Conservation (phyloP, 2,888 invertebrate species). For the Campoletis raptor region DNA sequence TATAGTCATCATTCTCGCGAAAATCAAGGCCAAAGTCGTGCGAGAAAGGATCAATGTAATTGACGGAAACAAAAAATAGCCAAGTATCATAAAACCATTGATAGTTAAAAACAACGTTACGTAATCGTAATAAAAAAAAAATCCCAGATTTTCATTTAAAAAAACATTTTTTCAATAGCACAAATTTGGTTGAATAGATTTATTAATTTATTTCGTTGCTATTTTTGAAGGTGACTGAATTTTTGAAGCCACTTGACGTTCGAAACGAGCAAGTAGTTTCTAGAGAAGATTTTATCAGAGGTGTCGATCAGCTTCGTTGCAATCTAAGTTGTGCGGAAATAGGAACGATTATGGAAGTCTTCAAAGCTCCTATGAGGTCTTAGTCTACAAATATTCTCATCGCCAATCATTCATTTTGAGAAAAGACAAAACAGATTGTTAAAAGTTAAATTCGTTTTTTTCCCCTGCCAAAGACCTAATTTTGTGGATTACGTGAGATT, state of each 20-base stretch:
- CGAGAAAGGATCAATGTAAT: conserved; percentile 87
- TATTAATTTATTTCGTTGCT: neutral
- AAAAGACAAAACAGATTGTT: neutral
- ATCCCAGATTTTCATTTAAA: neutral
- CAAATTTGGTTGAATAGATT: neutral
- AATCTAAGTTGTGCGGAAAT: conserved; percentile 89
- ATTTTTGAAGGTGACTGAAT: conserved; percentile 87
- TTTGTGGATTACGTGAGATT: conserved; percentile 88
- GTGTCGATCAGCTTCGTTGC: conserved; percentile 89
- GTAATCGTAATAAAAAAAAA: neutral
- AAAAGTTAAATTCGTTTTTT: neutral
- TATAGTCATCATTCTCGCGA: conserved; percentile 90
- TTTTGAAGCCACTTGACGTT: conserved; percentile 89
- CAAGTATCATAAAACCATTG: neutral
- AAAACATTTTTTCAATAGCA: neutral
- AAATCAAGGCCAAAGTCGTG: conserved; percentile 90
- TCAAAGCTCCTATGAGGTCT: conserved; percentile 75
- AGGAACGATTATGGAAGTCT: conserved; percentile 90
- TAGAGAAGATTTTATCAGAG: conserved; percentile 90
- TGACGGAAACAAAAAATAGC: conserved; percentile 5
- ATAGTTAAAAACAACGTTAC: no score
- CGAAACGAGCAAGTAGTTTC: conserved; percentile 88
- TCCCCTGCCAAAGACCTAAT: conserved; percentile 66
- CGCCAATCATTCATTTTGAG: neutral
- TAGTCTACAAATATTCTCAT: conserved; percentile 5